These are phyloP conservation scores for Drosophila villosipedis DNA, from an alignment of 2,888 invertebrate species.

Conservation along the genomic window DNA sequence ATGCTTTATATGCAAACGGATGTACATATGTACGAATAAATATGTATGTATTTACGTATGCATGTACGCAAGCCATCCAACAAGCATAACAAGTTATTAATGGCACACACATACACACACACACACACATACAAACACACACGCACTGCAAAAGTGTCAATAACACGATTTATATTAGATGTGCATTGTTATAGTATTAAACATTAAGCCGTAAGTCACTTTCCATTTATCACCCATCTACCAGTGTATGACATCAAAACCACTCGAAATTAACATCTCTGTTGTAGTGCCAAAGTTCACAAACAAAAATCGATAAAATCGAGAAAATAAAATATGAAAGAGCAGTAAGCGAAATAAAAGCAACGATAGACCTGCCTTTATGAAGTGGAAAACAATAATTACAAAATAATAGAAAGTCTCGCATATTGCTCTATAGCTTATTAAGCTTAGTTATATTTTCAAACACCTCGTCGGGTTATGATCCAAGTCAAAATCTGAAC, in stretches of 20 bases:
- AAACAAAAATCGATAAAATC: conserved; percentile 16
- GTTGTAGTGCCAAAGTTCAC: conserved; percentile 56
- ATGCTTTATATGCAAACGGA: conserved; percentile 58
- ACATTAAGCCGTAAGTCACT: conserved; percentile 42
- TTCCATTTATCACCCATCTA: conserved; percentile 49
- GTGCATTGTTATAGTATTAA: conserved; percentile 24
- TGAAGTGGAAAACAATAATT: conserved; percentile 50
- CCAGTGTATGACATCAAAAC: conserved; percentile 39
- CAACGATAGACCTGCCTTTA: conserved; percentile 14
- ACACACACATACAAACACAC: background rate
- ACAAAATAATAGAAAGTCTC: conserved; percentile 47
- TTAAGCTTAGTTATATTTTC: conserved; percentile 4
- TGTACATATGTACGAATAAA: conserved; percentile 12
- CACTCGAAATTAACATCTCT: conserved; percentile 52
- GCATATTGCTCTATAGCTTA: conserved; percentile 16
- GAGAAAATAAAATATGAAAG: conserved; percentile 21
- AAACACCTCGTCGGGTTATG: background rate
- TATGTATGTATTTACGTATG: background rate
- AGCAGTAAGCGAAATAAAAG: conserved; percentile 41
- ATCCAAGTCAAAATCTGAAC: conserved; percentile 14
- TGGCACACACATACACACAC: conserved; percentile 1
- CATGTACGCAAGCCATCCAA: conserved; percentile 35
- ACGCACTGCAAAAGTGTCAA: conserved; percentile 56
- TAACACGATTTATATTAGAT: conserved; percentile 48
- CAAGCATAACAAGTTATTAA: conserved; percentile 60